phyloP scores from a whole-genome alignment of 92 coral and sea anemone species.

The Bergia puertoricense region DNA sequence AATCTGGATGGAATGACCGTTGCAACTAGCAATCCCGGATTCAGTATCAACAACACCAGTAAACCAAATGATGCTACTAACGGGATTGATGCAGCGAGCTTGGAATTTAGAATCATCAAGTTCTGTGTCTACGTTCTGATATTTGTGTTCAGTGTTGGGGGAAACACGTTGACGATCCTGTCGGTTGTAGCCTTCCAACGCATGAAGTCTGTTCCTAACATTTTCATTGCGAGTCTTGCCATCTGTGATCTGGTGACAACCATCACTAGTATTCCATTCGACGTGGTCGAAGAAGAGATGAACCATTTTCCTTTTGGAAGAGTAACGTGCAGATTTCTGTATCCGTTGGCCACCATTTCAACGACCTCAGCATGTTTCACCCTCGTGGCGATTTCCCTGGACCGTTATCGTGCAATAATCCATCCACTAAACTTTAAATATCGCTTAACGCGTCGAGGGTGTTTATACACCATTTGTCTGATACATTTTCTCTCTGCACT shows the following conservation, averaged over 20 bases:
- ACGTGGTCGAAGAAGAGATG: conserved; percentile 64
- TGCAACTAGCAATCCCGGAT: not conserved
- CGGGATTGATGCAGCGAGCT: not conserved
- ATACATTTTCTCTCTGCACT: conserved; percentile 59
- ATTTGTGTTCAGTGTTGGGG: conserved; percentile 70
- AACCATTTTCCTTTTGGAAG: conserved; percentile 88
- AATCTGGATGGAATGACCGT: not conserved
- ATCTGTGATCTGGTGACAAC: conserved; percentile 89
- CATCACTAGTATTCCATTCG: conserved; percentile 85
- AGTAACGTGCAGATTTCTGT: conserved; percentile 72
- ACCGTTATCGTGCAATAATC: conserved; percentile 82
- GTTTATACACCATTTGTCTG: conserved; percentile 55
- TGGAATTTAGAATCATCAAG: conserved; percentile 58
- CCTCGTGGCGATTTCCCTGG: conserved; percentile 84
- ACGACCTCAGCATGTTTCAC: conserved; percentile 87
- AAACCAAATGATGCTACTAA: not conserved
- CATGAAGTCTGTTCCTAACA: conserved; percentile 83
- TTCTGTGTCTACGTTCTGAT: conserved; percentile 59
- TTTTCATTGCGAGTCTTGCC: conserved; percentile 90
- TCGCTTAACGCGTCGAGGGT: conserved; percentile 77
- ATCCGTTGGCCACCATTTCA: conserved; percentile 89
- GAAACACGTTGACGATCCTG: conserved; percentile 72
- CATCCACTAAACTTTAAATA: conserved; percentile 79
- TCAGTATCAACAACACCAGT: not conserved
- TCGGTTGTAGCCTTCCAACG: conserved; percentile 69